Base-by-base conservation (phyloP, 1,140 invertebrate species). In the Scylla paramamosain region DNA sequence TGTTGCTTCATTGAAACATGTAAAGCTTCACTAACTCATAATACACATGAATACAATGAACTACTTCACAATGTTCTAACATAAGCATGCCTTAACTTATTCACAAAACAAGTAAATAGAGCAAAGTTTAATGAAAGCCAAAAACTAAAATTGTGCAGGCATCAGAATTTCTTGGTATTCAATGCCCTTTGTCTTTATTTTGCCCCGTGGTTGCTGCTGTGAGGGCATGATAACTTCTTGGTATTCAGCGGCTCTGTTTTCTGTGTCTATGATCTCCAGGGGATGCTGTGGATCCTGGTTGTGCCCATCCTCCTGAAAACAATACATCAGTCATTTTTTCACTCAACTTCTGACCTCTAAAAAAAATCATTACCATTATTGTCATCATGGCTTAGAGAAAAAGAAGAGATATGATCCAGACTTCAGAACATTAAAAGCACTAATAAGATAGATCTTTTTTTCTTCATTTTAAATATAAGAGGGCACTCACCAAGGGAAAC, bases 131-230 rank as follows among this genome's bases (percentile, higher is more conserved):
- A 39, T 39, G 39, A 6, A 39, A 39, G 6, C 39, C 10, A 59
- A 20, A 8, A 20, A 59, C 48, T 91, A 91, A 91, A 91, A 59
- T n/a, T 91, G n/a, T 59, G 89, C 46, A 4, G 89, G 89, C 45
- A 91, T n/a, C 14, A 91, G 20, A 28, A 91, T 59, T 28, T 91
- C 89, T 91, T 91, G 46, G 52, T 91, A 59, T 59, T 91, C 89
- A 59, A 20, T 59, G 2, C 39, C 39, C 6, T 39, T 39, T 39
- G 39, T 39, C 39, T 39, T 39, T 39, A 39, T 39, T 39, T 39
- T 39, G 39, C 6, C 39, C 39, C 39, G 6, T 39, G 39, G 39
- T 6, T 39, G 1, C 39, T 39, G 39, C 39, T 39, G 39, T 39
- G 39, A 39, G 39, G 39, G 1, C 39, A 39, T 39, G 39, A 39